phyloP scores from a whole-genome alignment of 2,888 invertebrate genomes.

The Minunthozetes semirufus region DNA sequence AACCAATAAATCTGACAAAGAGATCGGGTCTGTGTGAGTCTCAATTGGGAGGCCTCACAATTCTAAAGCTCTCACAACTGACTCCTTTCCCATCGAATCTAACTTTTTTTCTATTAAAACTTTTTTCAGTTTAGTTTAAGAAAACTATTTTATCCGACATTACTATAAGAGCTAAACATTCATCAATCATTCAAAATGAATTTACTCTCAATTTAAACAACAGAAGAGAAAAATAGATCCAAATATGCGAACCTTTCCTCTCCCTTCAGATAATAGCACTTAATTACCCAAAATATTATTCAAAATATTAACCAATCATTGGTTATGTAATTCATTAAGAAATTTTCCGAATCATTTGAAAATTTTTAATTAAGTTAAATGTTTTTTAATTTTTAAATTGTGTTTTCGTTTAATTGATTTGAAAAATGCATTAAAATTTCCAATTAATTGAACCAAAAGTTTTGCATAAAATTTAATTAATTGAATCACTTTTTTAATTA shows the following conservation, averaged over 20 bases:
- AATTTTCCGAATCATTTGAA: not conserved
- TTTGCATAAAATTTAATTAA: not conserved
- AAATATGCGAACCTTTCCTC: not conserved
- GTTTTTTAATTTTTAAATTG: not conserved
- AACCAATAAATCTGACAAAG: not conserved
- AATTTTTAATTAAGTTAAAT: not conserved
- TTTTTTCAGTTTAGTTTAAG: not conserved
- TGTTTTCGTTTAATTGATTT: not conserved
- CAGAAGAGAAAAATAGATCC: not conserved
- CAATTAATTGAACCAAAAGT: not conserved
- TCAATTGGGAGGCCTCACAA: not conserved
- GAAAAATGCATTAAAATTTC: not conserved
- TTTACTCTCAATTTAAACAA: not conserved
- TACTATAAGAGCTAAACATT: not conserved
- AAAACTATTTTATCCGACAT: not conserved
- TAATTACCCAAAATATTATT: not conserved
- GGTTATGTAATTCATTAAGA: not conserved
- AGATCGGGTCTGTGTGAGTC: not conserved
- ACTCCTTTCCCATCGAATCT: not conserved
- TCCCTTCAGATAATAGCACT: not conserved
- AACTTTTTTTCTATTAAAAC: not conserved
- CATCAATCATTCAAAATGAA: constrained; percentile 20
- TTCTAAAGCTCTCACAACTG: not conserved
- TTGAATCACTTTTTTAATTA: not conserved
- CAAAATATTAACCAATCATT: not conserved